Evolutionary conservation across 2,797 vertebrate genomes (phyloP), one percentile per base, ranked within the genome.

Genomic region (Xiphophorus birchmanni): DNA sequence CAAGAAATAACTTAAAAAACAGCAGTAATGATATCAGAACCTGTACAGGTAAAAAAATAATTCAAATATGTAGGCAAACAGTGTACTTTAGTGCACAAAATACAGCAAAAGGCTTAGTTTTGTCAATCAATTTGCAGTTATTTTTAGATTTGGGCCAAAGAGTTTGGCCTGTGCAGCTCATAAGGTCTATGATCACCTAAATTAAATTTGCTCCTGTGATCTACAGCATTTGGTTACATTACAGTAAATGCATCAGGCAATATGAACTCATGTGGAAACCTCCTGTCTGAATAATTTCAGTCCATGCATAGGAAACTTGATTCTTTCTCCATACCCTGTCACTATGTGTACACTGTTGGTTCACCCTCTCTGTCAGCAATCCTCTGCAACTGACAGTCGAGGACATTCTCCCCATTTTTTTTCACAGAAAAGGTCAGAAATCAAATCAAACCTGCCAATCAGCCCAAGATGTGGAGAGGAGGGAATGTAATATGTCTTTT

Each of bases 1-100:
- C 85, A 82, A 87, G 88, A 75, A 96, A 96, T 95, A 96, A 96
- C 95, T 73, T 96, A 94, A 94, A 88, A 94, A 94, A 63, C 87
- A 85, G 89, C 82, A 85, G 88, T 83, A 91, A 92, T 93, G 90
- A 93, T 85, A 90, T 87, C 88, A 92, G 79, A 91, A 94, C 71
- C 90, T 93, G 87, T 94, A 94, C 92, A 95, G 84, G 11, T 73
- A 73, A 93, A 81, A 91, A 93, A 90, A 84, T 81, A 91, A 91
- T 88, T 91, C 82, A 93, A 91, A 87, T 89, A 90, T 88, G 80
- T 89, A 95, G 93, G 96, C 94, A 95, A 94, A 94, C 92, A 91
- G 92, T 95, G 92, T 95, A 93, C 82, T 91, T 92, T 94, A 94
- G 94, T 95, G 94, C 94, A 95, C 89, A 87, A 93, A 91, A 93